Evolutionary conservation across 1,140 invertebrate species (phyloP).

Genomic region (Thaumetopoea pityocampa): DNA sequence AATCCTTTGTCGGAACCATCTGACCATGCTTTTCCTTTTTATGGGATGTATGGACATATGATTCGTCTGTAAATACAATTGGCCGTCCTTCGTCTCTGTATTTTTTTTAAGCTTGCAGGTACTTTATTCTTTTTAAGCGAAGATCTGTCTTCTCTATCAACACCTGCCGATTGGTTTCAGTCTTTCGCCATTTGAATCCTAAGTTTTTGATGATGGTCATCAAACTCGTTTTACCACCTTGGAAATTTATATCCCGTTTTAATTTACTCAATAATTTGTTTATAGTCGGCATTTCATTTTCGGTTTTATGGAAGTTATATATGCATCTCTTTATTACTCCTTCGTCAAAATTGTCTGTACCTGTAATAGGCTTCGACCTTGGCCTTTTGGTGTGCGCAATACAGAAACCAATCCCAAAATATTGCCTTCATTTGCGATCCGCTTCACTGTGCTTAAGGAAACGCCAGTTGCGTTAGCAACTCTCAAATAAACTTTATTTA

Average conservation of each 20-base stretch:
- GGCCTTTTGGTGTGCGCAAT: constrained; percentile 7
- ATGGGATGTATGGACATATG: too few species aligned
- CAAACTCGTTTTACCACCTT: constrained; percentile 10
- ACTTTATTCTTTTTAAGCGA: background rate
- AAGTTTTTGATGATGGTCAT: constrained; percentile 15
- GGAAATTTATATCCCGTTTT: background rate
- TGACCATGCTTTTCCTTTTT: background rate
- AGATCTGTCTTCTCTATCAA: background rate
- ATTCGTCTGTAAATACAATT: background rate
- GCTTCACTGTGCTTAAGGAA: background rate
- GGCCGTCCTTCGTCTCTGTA: background rate
- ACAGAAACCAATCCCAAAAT: background rate
- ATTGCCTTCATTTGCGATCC: background rate
- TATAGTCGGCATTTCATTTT: background rate
- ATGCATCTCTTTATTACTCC: background rate
- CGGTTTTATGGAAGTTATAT: background rate
- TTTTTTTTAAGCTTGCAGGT: background rate
- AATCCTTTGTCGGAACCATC: too few species aligned
- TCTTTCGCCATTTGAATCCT: background rate
- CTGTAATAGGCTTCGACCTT: background rate
- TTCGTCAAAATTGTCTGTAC: background rate
- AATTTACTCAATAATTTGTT: background rate
- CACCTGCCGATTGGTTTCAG: background rate
- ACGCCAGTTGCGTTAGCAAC: background rate
- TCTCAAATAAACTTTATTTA: too few species aligned